These are phyloP conservation scores for Protomyctophum bolini DNA, from an alignment of 2,113 vertebrate genomes.

Conservation along the genomic window DNA sequence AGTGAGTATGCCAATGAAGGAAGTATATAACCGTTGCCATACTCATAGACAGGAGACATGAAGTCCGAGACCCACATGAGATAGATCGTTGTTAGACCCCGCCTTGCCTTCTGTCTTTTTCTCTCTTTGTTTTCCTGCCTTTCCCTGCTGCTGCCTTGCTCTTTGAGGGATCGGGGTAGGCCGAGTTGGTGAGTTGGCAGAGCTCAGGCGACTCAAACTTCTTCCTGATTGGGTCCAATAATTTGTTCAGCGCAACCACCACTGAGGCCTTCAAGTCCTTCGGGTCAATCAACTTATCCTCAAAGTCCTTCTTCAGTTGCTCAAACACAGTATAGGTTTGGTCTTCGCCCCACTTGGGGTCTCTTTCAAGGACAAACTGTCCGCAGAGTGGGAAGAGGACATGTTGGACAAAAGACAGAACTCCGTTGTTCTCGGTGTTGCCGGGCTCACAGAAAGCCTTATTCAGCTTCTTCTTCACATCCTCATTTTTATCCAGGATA, in stretches of 20 bases:
- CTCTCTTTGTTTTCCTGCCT: too few relatives aligned
- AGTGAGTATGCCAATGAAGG: too few relatives aligned
- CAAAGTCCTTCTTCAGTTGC: conserved; percentile 92
- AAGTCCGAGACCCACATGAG: too few relatives aligned
- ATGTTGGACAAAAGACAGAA: conserved; percentile 93
- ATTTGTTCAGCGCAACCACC: conserved; percentile 88
- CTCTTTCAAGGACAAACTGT: conserved; percentile 91
- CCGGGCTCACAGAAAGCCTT: conserved; percentile 98
- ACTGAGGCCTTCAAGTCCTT: conserved; percentile 96
- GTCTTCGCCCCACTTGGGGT: conserved; percentile 94
- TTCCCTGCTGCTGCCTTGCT: conserved; percentile 59
- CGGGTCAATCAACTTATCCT: conserved; percentile 89
- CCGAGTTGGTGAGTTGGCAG: conserved; percentile 83
- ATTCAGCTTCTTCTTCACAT: conserved; percentile 97
- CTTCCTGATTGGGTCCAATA: conserved; percentile 94
- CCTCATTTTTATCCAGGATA: conserved; percentile 90
- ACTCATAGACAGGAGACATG: too few relatives aligned
- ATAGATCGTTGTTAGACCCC: too few relatives aligned
- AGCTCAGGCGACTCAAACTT: conserved; percentile 89
- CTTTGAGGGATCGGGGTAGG: conserved; percentile 87
- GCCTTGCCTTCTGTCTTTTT: too few relatives aligned
- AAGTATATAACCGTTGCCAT: too few relatives aligned
- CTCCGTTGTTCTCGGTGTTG: conserved; percentile 92
- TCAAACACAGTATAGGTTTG: conserved; percentile 86
- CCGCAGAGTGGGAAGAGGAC: conserved; percentile 92